These are phyloP conservation scores for Amorpha juglandis DNA, from an alignment of 2,888 invertebrate genomes.

Conservation along the genomic window DNA sequence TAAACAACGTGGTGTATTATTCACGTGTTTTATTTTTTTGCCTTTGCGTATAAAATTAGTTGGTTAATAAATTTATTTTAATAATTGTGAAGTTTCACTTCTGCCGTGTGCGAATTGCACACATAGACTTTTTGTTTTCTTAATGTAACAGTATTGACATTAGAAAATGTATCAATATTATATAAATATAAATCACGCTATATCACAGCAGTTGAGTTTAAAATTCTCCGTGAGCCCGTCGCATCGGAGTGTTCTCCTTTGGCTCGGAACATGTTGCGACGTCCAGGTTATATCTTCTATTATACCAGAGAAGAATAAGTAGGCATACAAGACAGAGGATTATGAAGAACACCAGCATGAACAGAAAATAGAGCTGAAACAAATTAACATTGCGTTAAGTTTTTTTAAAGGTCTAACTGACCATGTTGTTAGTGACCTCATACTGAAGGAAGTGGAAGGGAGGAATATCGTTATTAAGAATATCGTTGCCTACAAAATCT, in stretches of 20 bases:
- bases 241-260: slow-evolving; percentile 59
- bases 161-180: background rate
- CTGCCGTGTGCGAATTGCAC: too few species aligned
- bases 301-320: slow-evolving; percentile 55
- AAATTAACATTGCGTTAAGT: slow-evolving; percentile 3
- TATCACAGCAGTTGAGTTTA: slow-evolving; percentile 38
- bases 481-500: too few species aligned
- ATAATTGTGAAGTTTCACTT: too few species aligned
- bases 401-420: too few species aligned
- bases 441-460: too few species aligned
- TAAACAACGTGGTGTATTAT: too few species aligned
- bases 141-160: background rate
- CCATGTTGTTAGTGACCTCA: too few species aligned
- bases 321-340: slow-evolving; percentile 61
- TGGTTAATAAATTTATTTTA: too few species aligned
- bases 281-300: slow-evolving; percentile 45
- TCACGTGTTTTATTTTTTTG: too few species aligned
- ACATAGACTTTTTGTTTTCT: too few species aligned
- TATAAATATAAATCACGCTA: slow-evolving; percentile 13
- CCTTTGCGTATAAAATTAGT: too few species aligned
- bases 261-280: slow-evolving; percentile 48
- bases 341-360: slow-evolving; percentile 68
- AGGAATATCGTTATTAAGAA: too few species aligned
- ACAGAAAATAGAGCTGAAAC: slow-evolving; percentile 70
- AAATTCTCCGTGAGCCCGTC: slow-evolving; percentile 44